phyloP scores from a whole-genome alignment of 2,113 vertebrate genomes.

The Lanius ludovicianus region DNA sequence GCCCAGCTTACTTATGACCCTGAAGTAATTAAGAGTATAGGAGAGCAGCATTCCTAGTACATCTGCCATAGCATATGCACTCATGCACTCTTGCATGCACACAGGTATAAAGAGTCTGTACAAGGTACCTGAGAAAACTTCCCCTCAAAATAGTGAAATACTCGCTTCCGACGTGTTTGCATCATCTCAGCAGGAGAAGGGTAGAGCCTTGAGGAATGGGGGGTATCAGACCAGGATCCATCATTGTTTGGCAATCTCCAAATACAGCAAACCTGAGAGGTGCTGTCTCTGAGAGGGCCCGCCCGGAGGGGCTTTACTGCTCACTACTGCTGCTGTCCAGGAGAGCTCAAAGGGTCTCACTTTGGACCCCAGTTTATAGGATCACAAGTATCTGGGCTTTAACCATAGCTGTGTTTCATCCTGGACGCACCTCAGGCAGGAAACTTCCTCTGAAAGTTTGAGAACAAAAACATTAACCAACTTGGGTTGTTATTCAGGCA shows the following conservation, averaged over 20 bases:
- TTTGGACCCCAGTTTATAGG: not conserved
- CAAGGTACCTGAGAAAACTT: not conserved
- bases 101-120: no score
- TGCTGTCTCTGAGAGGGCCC: not conserved
- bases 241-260: fast-evolving
- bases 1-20: no score
- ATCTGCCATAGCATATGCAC: fast-evolving
- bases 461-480: not conserved
- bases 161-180: not conserved
- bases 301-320: fast-evolving
- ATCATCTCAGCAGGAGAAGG: not conserved
- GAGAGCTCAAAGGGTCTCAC: not conserved
- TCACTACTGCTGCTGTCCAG: fast-evolving
- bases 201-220: not conserved
- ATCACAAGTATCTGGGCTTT: not conserved
- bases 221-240: not conserved
- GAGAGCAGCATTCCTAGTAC: not conserved
- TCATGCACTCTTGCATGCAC: no score
- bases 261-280: not conserved
- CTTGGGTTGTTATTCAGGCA: not conserved
- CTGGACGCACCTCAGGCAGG: not conserved
- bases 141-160: fast-evolving
- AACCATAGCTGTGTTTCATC: not conserved
- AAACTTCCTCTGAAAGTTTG: not conserved
- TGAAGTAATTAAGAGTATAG: no score